Percentiles rank a stretch among this genome's conserved stretches.
Conservation (phyloP, 1,140 invertebrate species). For the Drosophila prosaltans region DNA sequence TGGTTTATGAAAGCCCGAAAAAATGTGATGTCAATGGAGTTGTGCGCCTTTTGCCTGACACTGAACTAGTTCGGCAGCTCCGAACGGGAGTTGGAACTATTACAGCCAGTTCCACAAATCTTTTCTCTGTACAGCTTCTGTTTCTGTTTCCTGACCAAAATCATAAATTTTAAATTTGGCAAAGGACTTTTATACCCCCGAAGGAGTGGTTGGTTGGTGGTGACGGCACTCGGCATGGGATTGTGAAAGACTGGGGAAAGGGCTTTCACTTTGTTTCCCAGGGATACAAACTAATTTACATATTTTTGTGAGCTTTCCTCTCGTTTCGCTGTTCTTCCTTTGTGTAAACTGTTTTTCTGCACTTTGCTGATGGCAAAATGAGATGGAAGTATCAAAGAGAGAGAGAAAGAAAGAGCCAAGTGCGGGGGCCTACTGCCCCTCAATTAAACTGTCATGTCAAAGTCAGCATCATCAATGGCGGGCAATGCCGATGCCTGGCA, state of each 20-base stretch:
- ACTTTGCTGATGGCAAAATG: not conserved
- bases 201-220: not conserved
- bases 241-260: not conserved
- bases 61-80: not conserved
- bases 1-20: no score
- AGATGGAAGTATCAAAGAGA: not conserved
- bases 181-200: conserved; percentile 17
- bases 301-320: conserved; percentile 44
- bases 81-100: not conserved
- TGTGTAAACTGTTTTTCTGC: conserved; percentile 17
- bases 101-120: not conserved
- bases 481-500: conserved; percentile 21
- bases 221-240: not conserved
- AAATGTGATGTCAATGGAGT: not conserved
- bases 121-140: conserved; percentile 1
- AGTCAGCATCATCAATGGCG: conserved; percentile 63
- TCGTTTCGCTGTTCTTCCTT: conserved; percentile 1
- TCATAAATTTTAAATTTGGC: conserved; percentile 74
- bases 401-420: not conserved
- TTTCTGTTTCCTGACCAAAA: conserved; percentile 32
- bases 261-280: conserved; percentile 19
- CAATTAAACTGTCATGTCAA: conserved; percentile 80
- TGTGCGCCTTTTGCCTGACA: not conserved
- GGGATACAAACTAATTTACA: conserved; percentile 68
- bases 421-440: conserved; percentile 35